Evolutionary conservation across 92 coral and sea anemone genomes (phyloP).

Genomic region (Micromussa lordhowensis): DNA sequence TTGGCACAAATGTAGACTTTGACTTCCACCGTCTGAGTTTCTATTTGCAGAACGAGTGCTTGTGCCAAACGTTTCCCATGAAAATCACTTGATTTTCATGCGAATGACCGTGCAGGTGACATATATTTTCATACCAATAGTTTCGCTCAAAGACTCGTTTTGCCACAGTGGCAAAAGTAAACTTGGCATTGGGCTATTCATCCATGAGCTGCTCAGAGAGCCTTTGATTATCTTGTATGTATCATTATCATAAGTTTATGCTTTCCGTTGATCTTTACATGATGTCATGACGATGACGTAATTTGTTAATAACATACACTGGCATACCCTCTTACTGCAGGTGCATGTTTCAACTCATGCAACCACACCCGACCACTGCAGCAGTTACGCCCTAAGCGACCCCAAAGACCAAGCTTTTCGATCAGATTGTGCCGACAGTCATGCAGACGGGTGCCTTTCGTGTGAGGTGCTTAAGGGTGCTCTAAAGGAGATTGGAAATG

Average conservation of each 20-base stretch:
- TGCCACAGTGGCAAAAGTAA: no score
- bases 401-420: slow-evolving; percentile 16
- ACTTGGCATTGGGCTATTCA: no score
- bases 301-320: background rate
- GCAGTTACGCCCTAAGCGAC: slow-evolving; percentile 38
- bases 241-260: background rate
- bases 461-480: slow-evolving; percentile 39
- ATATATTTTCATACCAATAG: no score
- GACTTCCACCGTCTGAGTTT: no score
- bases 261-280: background rate
- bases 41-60: no score
- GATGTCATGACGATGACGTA: background rate
- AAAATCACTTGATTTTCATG: no score
- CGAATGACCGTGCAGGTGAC: no score
- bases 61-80: no score
- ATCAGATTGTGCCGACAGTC: slow-evolving; percentile 34
- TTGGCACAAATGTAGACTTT: no score
- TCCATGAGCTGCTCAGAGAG: no score
- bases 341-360: slow-evolving; percentile 2
- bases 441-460: slow-evolving; percentile 36
- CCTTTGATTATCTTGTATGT: no score
- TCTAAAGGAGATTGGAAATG: slow-evolving; percentile 24
- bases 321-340: background rate
- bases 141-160: no score
- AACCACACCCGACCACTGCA: slow-evolving; percentile 26